Percentiles rank a stretch among this genome's conserved stretches.
Evolutionary conservation across 1,140 invertebrate species (phyloP).

Genomic region (Colletes gigas): DNA sequence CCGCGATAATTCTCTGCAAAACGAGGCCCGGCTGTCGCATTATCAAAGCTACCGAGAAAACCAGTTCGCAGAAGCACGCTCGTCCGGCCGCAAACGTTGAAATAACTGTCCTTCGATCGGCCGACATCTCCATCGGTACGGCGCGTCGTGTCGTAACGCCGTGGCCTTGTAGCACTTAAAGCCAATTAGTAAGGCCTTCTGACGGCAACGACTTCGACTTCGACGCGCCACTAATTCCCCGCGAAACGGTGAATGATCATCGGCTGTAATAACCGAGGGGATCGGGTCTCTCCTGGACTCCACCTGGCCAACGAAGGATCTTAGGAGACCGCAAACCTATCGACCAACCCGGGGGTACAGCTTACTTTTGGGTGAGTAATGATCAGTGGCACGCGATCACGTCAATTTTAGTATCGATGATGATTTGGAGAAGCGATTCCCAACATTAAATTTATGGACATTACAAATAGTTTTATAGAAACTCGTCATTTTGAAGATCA

Average conservation of each 20-base stretch:
- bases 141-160: constrained; percentile 1
- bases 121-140: constrained; percentile 52
- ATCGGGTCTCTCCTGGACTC: no score
- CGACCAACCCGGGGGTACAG: no score
- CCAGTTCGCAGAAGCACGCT: constrained; percentile 52
- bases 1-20: constrained; percentile 44
- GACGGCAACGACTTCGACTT: neutral
- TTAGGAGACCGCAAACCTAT: no score
- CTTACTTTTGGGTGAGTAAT: no score
- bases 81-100: constrained; percentile 35
- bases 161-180: constrained; percentile 46
- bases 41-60: constrained; percentile 57
- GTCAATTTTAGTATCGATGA: no score
- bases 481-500: no score
- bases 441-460: no score
- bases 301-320: no score
- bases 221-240: constrained; percentile 17
- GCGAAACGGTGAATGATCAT: constrained; percentile 6
- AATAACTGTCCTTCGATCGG: constrained; percentile 60
- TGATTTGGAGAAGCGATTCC: no score
- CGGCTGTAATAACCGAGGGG: neutral
- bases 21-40: constrained; percentile 48
- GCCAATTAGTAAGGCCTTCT: constrained; percentile 49
- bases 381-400: no score
- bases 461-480: no score